Conservation (phyloP, 2,797 vertebrate genomes). For the Holocentrus rufus region DNA sequence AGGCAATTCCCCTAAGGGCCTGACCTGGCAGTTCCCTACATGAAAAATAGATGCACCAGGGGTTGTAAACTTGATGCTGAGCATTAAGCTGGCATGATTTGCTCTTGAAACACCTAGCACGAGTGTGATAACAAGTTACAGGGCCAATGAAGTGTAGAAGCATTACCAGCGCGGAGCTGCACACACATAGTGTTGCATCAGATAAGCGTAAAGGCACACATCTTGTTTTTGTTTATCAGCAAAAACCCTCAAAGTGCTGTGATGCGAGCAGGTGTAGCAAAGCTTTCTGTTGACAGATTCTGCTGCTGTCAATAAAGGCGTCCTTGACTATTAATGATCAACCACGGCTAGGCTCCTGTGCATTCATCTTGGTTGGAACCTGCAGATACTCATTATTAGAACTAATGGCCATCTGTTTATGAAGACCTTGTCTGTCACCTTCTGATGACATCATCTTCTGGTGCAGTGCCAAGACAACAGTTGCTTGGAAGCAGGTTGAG, state of each 20-base stretch:
- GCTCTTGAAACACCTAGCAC: conserved; percentile 16
- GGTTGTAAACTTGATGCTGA: conserved; percentile 31
- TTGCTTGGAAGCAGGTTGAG: conserved; percentile 49
- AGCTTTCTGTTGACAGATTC: conserved; percentile 51
- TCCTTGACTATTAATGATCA: conserved; percentile 71
- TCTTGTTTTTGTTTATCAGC: conserved; percentile 17
- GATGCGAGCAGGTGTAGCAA: conserved; percentile 11
- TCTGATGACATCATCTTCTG: conserved; percentile 56
- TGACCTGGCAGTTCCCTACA: conserved; percentile 16
- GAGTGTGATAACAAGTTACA: conserved; percentile 12
- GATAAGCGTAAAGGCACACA: conserved; percentile 20
- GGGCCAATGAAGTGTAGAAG: not conserved
- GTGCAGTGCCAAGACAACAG: conserved; percentile 57
- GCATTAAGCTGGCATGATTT: conserved; percentile 25
- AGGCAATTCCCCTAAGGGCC: conserved; percentile 13
- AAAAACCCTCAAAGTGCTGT: conserved; percentile 1
- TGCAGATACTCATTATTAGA: conserved; percentile 76
- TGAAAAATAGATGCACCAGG: conserved; percentile 38
- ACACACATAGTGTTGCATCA: conserved; percentile 7
- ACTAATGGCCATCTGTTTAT: conserved; percentile 75
- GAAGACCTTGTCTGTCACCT: conserved; percentile 76
- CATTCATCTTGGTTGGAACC: conserved; percentile 66
- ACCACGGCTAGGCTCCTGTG: conserved; percentile 33
- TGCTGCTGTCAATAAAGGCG: conserved; percentile 49
- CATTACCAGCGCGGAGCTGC: conserved; percentile 6